Conservation (phyloP, 2,113 vertebrate species). For the Protobothrops flavoviridis region DNA sequence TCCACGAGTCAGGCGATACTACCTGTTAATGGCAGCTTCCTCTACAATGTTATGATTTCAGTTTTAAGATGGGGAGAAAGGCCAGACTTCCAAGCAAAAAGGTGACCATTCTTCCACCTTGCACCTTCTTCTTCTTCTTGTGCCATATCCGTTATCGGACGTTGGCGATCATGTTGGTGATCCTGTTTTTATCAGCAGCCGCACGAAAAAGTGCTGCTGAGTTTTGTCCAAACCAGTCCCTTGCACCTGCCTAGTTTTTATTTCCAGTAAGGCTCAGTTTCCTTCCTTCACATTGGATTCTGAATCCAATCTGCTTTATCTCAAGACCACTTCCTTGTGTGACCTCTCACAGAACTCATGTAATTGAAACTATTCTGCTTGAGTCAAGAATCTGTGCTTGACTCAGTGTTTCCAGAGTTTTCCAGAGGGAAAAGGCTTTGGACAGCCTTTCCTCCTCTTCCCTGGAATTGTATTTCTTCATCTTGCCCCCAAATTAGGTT, state of each 20-base stretch:
- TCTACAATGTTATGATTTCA: not conserved
- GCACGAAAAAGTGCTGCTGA: too few relatives aligned
- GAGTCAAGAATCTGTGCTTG: not conserved
- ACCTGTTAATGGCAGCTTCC: not conserved
- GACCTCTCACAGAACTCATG: not conserved
- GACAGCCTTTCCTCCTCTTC: not conserved
- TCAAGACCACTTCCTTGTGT: not conserved
- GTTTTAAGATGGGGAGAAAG: not conserved
- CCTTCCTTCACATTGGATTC: not conserved
- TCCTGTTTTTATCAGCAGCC: too few relatives aligned
- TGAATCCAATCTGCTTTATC: not conserved
- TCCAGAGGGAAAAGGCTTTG: not conserved
- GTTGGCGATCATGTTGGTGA: too few relatives aligned
- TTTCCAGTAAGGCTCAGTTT: not conserved
- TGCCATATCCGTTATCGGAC: too few relatives aligned
- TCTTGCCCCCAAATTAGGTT: not conserved
- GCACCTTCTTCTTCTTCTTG: not conserved
- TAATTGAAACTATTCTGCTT: not conserved
- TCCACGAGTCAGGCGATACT: not conserved
- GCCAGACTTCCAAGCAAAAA: not conserved
- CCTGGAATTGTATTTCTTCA: not conserved
- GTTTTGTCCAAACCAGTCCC: too few relatives aligned
- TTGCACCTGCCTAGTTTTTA: not conserved
- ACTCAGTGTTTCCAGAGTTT: not conserved
- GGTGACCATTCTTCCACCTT: not conserved